Conservation (phyloP, 2,888 invertebrate genomes). For the Sphecodes monilicornis region DNA sequence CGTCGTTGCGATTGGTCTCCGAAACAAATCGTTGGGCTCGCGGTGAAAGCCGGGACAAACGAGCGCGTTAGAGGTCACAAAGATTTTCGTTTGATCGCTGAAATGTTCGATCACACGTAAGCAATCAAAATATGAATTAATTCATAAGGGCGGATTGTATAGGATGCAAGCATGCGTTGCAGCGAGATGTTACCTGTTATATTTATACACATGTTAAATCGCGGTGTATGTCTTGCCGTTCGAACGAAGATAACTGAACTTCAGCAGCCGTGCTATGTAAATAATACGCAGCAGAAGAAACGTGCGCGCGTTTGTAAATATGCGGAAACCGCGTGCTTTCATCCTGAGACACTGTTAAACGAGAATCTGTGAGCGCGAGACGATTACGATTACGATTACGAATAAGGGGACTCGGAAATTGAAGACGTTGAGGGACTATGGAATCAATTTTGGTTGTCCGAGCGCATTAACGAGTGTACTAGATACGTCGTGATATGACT, state of each 20-base stretch:
- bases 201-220: constrained; percentile 20
- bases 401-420: constrained; percentile 28
- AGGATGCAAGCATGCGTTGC: constrained; percentile 53
- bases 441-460: constrained; percentile 51
- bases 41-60: neutral
- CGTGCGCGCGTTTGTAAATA: constrained; percentile 2
- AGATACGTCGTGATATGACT: constrained; percentile 73
- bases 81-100: constrained; percentile 47
- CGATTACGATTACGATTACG: constrained; percentile 7
- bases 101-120: constrained; percentile 53
- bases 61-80: constrained; percentile 26
- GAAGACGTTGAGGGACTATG: constrained; percentile 34
- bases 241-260: neutral
- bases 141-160: constrained; percentile 45
- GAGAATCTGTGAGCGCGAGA: constrained; percentile 22
- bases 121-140: constrained; percentile 62
- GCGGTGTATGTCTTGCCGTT: constrained; percentile 25
- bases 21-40: neutral
- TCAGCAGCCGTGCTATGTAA: constrained; percentile 13
- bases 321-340: constrained; percentile 51
- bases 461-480: constrained; percentile 55
- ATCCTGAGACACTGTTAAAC: constrained; percentile 52
- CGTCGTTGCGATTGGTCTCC: neutral
- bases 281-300: constrained; percentile 6
- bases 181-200: constrained; percentile 29